Base-by-base conservation (phyloP, 53 echinoderm and acorn worm genomes). In the Antedon mediterranea region DNA sequence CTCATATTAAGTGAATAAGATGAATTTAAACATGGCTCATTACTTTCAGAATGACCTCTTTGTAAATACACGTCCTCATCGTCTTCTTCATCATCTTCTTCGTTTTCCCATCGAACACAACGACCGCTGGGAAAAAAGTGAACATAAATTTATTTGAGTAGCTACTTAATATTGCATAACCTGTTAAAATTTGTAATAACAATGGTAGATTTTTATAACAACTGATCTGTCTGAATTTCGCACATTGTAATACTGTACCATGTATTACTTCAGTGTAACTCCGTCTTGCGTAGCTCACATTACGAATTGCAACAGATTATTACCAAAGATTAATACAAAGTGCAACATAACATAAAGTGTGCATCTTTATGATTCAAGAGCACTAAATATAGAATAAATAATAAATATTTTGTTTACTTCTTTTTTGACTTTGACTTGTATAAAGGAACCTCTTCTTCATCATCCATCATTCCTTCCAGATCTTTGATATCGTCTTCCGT, bases 381-480 rank as follows among this genome's bases (percentile, higher is more conserved):
- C 11, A 37, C 37, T 37, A 11, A 37, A 37, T 11, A 23, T 18
- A 15, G 41, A 11, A 57, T 18, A 57, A 57, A 37, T 4, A 37
- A 57, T 18, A 26, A 57, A 57, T 18, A 57, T 57, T 3, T 57
- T 18, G 11, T 26, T 57, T 57, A 57, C 57, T 57, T 57, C 20
- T 18, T 23, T 57, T 57, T 57, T 15, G 57, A 57, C 57, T 57
- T 57, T 57, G 57, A 57, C 78, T 94, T 91, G 71, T 84, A 80
- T n/a, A 91, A 87, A 23, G 94, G 94, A 18, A 97, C 85, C 73
- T 81, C 81, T 26, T 83, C 83, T 75, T 97, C 98, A 27, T 92
- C 83, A 72, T 97, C 98, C 98, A 97, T 97, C 98, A 97, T 97
- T 18, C 76, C 83, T 76, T 88, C 85, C 78, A 78, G 30, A 30